Conservation (phyloP, 2,797 vertebrate species). For the Tangara arthus region DNA sequence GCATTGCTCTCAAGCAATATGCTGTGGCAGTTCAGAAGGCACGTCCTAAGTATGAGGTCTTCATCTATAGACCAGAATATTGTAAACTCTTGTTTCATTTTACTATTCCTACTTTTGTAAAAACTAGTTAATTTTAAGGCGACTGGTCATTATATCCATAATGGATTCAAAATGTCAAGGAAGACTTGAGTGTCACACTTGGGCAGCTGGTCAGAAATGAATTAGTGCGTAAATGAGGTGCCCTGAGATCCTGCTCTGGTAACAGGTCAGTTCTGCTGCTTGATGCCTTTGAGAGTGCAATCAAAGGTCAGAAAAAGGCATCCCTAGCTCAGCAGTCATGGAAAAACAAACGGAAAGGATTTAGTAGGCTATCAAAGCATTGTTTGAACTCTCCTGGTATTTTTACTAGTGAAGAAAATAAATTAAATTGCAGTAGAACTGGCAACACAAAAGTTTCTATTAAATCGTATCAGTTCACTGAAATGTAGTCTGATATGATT, state of each 20-base stretch:
- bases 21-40: not conserved
- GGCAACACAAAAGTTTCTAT: not conserved
- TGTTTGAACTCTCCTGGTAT: not conserved
- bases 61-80: not conserved
- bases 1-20: not conserved
- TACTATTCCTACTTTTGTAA: not conserved
- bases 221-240: not conserved
- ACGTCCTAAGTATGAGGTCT: not conserved
- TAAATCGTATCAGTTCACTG: not conserved
- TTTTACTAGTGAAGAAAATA: not conserved
- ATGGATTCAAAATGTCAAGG: not conserved
- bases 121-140: not conserved
- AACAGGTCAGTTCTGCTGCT: not conserved
- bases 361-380: not conserved
- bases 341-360: not conserved
- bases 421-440: not conserved
- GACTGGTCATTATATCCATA: not conserved
- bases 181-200: not conserved
- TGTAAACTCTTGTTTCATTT: not conserved
- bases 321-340: not conserved
- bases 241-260: not conserved
- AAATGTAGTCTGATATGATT: not conserved
- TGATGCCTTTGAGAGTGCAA: not conserved
- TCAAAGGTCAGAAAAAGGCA: not conserved
- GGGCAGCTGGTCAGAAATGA: not conserved